phyloP scores from a whole-genome alignment of 2,797 vertebrate species.

The Ptychadena robeensis region DNA sequence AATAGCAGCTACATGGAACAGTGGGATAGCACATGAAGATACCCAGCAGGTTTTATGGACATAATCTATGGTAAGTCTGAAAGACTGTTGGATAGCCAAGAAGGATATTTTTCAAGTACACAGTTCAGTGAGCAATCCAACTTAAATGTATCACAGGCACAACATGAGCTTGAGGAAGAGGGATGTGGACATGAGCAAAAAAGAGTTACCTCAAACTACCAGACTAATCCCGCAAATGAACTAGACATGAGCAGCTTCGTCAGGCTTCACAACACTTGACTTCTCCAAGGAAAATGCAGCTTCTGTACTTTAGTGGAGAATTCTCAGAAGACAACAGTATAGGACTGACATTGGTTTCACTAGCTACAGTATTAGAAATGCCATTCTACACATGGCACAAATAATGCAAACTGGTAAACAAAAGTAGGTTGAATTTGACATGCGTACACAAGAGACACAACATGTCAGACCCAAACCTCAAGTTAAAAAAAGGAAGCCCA shows the following conservation, averaged over 20 bases:
- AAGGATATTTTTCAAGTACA: not conserved
- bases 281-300: conserved; percentile 84
- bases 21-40: not conserved
- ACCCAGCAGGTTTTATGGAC: not conserved
- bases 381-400: not conserved
- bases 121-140: not conserved
- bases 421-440: not conserved
- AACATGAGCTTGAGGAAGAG: conserved; percentile 68
- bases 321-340: conserved; percentile 70
- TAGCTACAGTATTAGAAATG: not conserved
- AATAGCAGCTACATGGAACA: not conserved
- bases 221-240: conserved; percentile 88
- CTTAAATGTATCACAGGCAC: conserved; percentile 37
- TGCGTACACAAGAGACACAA: not conserved
- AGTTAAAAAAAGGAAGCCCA: not conserved
- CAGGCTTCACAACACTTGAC: conserved; percentile 85
- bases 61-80: not conserved
- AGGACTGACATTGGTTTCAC: conserved; percentile 7
- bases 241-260: conserved; percentile 88
- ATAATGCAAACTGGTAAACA: not conserved
- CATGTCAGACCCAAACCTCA: not conserved
- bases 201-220: conserved; percentile 89
- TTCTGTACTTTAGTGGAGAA: conserved; percentile 75
- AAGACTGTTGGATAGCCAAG: not conserved
- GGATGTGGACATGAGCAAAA: conserved; percentile 90